These are phyloP conservation scores for Dinoponera quadriceps DNA, from an alignment of 1,140 invertebrate genomes.

Conservation along the genomic window DNA sequence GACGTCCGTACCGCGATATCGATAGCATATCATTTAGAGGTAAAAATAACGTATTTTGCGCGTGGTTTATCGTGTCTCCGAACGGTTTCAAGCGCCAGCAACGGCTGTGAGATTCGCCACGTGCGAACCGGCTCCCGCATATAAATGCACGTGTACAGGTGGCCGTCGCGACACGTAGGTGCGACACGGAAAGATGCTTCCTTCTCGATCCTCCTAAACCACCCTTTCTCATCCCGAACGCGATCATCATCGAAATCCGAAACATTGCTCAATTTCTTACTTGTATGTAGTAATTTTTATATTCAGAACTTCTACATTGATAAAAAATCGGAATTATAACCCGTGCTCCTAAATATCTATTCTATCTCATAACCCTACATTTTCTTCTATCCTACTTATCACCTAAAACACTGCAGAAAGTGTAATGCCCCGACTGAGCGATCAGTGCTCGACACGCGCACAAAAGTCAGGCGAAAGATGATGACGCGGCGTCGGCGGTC, in stretches of 20 bases:
- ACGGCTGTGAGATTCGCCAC: slow-evolving; percentile 28
- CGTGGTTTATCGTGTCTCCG: background rate
- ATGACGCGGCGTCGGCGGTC: too few species aligned
- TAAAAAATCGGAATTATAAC: too few species aligned
- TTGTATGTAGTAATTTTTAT: background rate
- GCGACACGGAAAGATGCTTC: background rate
- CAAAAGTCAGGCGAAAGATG: too few species aligned
- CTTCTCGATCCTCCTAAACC: background rate
- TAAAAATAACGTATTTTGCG: background rate
- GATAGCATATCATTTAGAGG: background rate
- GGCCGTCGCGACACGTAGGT: slow-evolving; percentile 22
- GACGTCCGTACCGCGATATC: background rate
- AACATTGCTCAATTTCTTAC: background rate
- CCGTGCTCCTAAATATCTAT: too few species aligned
- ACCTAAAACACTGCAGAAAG: too few species aligned
- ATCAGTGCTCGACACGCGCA: too few species aligned
- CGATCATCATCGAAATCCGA: background rate
- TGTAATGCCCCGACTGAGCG: too few species aligned
- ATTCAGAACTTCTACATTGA: too few species aligned
- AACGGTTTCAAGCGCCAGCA: background rate
- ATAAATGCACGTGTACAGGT: slow-evolving; percentile 66
- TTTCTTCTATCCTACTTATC: too few species aligned
- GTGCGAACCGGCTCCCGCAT: slow-evolving; percentile 42
- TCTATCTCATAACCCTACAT: too few species aligned
- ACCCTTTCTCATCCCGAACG: too few species aligned